phyloP scores from a whole-genome alignment of 2,113 vertebrate genomes.

The Crypturellus undulatus region DNA sequence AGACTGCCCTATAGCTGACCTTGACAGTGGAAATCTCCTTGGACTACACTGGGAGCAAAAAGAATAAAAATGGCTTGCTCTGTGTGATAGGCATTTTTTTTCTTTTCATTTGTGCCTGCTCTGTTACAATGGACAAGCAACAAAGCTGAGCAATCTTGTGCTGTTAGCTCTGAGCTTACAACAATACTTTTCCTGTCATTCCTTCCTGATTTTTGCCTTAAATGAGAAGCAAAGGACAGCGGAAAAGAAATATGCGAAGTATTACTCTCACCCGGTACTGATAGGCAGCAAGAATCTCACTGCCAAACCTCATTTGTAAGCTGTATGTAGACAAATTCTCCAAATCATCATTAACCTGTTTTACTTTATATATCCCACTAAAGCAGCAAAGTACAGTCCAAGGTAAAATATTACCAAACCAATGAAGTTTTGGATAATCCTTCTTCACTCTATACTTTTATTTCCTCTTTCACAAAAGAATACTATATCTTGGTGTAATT shows the following conservation, averaged over 20 bases:
- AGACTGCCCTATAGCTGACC: background rate
- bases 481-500: background rate
- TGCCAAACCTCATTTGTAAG: accelerated
- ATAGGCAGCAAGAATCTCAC: background rate
- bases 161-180: background rate
- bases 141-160: background rate
- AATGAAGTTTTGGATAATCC: background rate
- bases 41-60: background rate
- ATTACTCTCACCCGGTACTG: background rate
- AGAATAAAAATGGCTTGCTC: background rate
- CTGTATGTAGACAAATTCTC: background rate
- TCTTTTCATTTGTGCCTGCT: background rate
- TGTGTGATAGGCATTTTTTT: background rate
- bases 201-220: background rate
- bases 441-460: background rate
- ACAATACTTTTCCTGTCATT: background rate
- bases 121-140: background rate
- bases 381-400: background rate
- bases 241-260: background rate
- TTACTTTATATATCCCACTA: background rate
- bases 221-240: background rate
- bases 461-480: background rate
- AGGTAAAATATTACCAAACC: background rate
- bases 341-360: background rate
- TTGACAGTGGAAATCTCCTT: background rate